Evolutionary conservation across 1,140 invertebrate genomes (phyloP).

Genomic region (Zaprionus camerounensis): DNA sequence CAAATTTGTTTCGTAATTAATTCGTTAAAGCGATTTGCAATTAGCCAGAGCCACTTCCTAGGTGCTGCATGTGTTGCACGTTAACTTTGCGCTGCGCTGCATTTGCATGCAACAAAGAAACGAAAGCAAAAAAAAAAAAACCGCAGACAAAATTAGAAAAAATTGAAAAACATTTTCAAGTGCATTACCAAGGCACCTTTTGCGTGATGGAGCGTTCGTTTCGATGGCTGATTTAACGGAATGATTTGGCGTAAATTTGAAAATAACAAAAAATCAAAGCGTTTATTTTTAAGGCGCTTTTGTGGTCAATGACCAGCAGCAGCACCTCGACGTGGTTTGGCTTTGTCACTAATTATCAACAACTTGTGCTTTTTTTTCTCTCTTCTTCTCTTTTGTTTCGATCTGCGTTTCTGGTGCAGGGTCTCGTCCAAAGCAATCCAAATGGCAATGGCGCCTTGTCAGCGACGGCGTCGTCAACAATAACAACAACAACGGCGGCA

Average conservation of each 20-base stretch:
- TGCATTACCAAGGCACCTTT: constrained; percentile 44
- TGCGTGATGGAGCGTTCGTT: constrained; percentile 52
- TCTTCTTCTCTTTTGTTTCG: constrained; percentile 27
- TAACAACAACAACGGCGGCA: constrained; percentile 17
- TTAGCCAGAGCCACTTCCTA: constrained; percentile 4
- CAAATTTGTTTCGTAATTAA: constrained; percentile 43
- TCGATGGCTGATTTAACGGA: constrained; percentile 73
- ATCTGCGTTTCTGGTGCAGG: constrained; percentile 42
- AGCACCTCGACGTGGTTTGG: constrained; percentile 7
- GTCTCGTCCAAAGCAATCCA: constrained; percentile 74
- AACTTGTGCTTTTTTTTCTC: constrained; percentile 21
- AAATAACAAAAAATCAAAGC: constrained; percentile 47
- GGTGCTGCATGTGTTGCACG: not conserved
- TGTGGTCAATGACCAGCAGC: constrained; percentile 63
- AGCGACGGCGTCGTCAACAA: constrained; percentile 3
- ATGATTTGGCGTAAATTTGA: constrained; percentile 74
- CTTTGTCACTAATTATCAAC: constrained; percentile 43
- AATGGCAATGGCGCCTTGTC: constrained; percentile 54
- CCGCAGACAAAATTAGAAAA: not conserved
- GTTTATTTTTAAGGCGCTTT: constrained; percentile 68
- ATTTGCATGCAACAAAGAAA: constrained; percentile 3
- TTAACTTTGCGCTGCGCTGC: not conserved
- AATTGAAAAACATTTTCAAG: constrained; percentile 47
- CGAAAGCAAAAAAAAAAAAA: constrained; percentile 6
- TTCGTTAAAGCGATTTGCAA: constrained; percentile 10